These are phyloP conservation scores for Holcopasites calliopsidis DNA, from an alignment of 1,140 invertebrate genomes.

Conservation along the genomic window DNA sequence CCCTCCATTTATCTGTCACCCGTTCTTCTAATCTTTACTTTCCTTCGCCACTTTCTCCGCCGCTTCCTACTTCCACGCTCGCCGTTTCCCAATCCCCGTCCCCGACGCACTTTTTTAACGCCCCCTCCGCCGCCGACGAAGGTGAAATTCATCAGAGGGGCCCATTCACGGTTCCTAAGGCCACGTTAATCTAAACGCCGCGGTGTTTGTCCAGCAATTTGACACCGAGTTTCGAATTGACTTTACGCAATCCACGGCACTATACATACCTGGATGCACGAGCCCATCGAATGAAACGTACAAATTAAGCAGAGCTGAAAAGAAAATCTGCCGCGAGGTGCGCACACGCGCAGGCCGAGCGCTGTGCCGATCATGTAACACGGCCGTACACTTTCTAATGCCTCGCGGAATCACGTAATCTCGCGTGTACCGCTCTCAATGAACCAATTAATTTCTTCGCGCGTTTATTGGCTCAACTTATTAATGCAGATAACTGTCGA, in stretches of 20 bases:
- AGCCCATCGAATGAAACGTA: background rate
- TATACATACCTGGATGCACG: background rate
- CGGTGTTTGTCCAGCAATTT: slow-evolving; percentile 1
- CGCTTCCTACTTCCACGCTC: background rate
- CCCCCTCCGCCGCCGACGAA: background rate
- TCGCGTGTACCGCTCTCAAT: slow-evolving; percentile 1
- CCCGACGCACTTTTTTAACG: background rate
- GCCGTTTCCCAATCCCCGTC: background rate
- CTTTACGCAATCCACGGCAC: background rate
- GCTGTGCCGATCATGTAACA: slow-evolving; percentile 40
- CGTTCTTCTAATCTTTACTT: background rate
- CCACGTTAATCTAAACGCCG: too few relatives aligned
- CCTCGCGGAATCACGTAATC: slow-evolving; percentile 22
- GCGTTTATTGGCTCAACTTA: background rate
- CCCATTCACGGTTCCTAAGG: too few relatives aligned
- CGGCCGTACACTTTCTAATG: slow-evolving; percentile 45
- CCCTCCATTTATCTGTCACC: background rate
- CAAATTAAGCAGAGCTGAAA: background rate
- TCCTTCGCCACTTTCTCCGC: background rate
- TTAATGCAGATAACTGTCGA: too few relatives aligned
- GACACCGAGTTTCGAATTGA: background rate
- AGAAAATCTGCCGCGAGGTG: slow-evolving; percentile 11
- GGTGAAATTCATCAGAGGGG: background rate
- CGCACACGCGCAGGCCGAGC: slow-evolving; percentile 7
- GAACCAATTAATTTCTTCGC: slow-evolving; percentile 21